Conservation (phyloP, 2,888 invertebrate species). For the Zootermopsis nevadensis region DNA sequence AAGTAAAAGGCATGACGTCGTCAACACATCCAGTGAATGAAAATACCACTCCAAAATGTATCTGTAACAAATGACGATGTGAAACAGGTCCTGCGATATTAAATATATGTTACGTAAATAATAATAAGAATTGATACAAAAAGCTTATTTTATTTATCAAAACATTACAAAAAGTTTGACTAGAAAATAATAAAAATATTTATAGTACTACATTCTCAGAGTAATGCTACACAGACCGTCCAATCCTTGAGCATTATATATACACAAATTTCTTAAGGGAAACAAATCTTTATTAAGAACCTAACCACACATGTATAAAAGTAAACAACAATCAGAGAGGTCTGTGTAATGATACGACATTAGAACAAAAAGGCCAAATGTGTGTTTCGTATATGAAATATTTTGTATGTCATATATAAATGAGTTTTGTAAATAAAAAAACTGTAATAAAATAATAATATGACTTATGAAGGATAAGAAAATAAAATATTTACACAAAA, state of each 20-base stretch:
- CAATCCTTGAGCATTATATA: conserved; percentile 15
- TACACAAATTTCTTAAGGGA: background rate
- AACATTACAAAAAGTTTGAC: conserved; percentile 50
- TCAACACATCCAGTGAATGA: no score
- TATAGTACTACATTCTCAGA: conserved; percentile 6
- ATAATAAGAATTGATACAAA: conserved; percentile 33
- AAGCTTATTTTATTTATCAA: conserved; percentile 50
- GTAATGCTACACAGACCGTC: background rate
- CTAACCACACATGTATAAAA: background rate
- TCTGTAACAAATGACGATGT: no score
- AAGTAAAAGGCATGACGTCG: no score
- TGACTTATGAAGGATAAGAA: background rate
- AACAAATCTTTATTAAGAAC: background rate
- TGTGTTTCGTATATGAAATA: background rate
- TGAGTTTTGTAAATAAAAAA: conserved; percentile 7
- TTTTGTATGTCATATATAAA: background rate
- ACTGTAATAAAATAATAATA: background rate
- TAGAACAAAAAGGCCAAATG: background rate
- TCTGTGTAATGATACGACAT: background rate
- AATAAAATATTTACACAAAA: background rate
- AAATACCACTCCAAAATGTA: no score
- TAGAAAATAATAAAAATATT: conserved; percentile 47
- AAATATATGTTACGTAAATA: background rate
- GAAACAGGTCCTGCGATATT: background rate
- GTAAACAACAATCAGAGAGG: background rate